phyloP scores from a whole-genome alignment of 2,113 vertebrate genomes.

The Phasianus colchicus region DNA sequence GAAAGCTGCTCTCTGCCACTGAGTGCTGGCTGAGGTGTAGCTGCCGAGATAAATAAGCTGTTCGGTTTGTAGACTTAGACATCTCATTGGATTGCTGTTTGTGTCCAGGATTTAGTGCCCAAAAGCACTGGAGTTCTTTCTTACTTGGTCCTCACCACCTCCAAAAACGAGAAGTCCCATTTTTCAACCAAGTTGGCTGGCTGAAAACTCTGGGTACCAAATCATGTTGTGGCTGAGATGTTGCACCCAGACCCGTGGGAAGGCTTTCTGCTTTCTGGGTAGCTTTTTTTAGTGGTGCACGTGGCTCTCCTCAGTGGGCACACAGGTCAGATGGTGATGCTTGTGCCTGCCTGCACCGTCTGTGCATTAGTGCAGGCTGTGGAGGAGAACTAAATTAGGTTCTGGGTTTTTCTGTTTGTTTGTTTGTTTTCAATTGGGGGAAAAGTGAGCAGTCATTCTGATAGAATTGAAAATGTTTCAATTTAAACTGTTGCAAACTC shows the following conservation, averaged over 20 bases:
- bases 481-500: not conserved
- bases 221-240: not conserved
- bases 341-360: accelerated
- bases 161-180: accelerated
- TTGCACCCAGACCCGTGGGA: not conserved
- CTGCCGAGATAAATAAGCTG: not conserved
- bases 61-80: not conserved
- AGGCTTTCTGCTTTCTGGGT: not conserved
- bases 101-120: not conserved
- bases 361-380: not conserved
- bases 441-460: not conserved
- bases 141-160: accelerated
- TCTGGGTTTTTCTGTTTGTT: not conserved
- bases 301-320: not conserved
- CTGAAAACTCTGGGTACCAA: not conserved
- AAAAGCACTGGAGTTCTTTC: not conserved
- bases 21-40: not conserved
- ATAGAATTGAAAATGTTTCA: not conserved
- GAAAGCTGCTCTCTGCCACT: not conserved
- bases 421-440: accelerated
- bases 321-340: not conserved
- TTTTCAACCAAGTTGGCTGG: not conserved
- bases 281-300: not conserved
- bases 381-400: not conserved
- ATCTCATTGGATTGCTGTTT: not conserved